Base-by-base conservation (phyloP, 2,113 vertebrate genomes). In the Cricetomys ansorgei region DNA sequence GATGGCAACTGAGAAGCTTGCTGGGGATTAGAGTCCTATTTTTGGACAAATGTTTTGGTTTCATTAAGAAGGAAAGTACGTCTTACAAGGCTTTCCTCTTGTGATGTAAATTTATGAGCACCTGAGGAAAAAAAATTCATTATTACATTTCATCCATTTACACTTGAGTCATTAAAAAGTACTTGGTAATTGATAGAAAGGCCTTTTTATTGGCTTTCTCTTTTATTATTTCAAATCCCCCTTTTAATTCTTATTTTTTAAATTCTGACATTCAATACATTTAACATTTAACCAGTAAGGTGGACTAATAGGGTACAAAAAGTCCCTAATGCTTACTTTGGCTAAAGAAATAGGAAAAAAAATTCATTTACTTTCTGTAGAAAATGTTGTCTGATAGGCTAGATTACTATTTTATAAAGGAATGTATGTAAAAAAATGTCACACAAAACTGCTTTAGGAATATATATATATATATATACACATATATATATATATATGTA, bases 101-200 rank as follows among this genome's bases (percentile, higher is more conserved):
- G 92, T 43, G 50, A 79, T 95, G 64, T 72, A 94, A 93, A 94
- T 87, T 50, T 80, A 43, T 91, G 37, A 96, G 40, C 88, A 79
- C 62, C 87, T 94, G 69, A 67, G 80, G 88, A 43, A 93, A 93
- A 48, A 84, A 57, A n/a, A n/a, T n/a, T 86, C 92, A 86, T 95
- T 88, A 88, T 89, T 95, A 84, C 62, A 87, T 85, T 97, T 94
- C 34, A 75, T 89, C 64, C n/a, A 96, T 75, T 96, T 95, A 80
- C 3, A 81, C 85, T 75, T 55, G 13, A 83, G 31, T 93, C 50
- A 83, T 93, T 94, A 91, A 84, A 73, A 92, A 34, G 43, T 87
- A 84, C 67, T 94, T 94, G 57, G 27, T 85, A 92, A 93, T 92
- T n/a, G 73, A 31, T 88, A 94, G 72, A 92, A 21, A n/a, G 48